A percentile compares a stretch with the other conserved stretches of the same genome.
These are phyloP conservation scores for Drosophila kambysellisi DNA, from an alignment of 2,888 invertebrate genomes.

Conservation along the genomic window DNA sequence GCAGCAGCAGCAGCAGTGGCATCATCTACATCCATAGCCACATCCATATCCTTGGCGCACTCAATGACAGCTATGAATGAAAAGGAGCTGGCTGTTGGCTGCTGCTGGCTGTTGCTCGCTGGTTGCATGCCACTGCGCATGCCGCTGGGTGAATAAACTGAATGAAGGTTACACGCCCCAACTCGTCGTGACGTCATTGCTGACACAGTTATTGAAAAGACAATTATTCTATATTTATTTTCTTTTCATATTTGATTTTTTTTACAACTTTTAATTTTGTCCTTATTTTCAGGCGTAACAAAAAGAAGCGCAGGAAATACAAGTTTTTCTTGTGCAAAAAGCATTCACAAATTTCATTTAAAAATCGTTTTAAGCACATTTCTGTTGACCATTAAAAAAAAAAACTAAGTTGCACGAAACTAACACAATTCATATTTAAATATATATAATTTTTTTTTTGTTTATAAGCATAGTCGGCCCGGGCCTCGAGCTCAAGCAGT, in stretches of 20 bases:
- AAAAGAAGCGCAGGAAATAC: conserved; percentile 56
- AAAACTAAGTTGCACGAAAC: conserved; percentile 34
- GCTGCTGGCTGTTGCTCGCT: conserved; percentile 20
- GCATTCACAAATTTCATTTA: conserved; percentile 65
- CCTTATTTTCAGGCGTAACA: conserved; percentile 60
- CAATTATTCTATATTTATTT: conserved; percentile 15
- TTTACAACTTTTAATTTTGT: conserved; percentile 47
- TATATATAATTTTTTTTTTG: background rate
- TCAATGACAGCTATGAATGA: conserved; percentile 57
- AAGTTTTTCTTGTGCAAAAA: conserved; percentile 43
- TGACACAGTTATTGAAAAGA: conserved; percentile 64
- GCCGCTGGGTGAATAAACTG: conserved; percentile 83
- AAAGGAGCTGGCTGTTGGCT: conserved; percentile 48
- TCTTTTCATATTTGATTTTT: conserved; percentile 1
- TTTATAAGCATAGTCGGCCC: conserved; percentile 6
- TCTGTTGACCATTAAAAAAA: conserved; percentile 35
- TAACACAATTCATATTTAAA: background rate
- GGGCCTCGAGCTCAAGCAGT: conserved; percentile 40
- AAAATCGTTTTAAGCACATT: conserved; percentile 59
- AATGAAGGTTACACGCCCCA: conserved; percentile 60
- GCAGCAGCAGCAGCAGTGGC: conserved; percentile 16
- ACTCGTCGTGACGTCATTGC: conserved; percentile 69
- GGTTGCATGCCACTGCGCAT: conserved; percentile 73
- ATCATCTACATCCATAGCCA: conserved; percentile 30
- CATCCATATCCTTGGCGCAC: conserved; percentile 54